Evolutionary conservation across 2,888 invertebrate genomes (phyloP).

Genomic region (Isotomurus palustris): DNA sequence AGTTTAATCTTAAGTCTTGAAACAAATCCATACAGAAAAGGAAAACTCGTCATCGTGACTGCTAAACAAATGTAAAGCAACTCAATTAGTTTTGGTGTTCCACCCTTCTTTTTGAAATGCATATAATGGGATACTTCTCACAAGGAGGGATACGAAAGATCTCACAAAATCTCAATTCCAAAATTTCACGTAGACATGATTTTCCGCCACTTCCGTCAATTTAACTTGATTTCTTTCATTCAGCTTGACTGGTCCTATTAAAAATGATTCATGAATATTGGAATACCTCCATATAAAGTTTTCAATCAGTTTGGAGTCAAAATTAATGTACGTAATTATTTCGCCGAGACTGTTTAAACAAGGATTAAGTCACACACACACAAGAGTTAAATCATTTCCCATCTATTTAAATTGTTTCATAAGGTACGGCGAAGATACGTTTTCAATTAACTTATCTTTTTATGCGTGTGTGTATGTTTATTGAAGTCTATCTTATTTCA

Average conservation of each 20-base stretch:
- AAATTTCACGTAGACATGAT: conserved; percentile 32
- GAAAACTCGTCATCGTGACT: conserved; percentile 7
- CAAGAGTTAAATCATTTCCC: no score
- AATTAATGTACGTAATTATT: no score
- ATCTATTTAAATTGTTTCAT: no score
- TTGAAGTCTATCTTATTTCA: no score
- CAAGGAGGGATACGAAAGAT: no score
- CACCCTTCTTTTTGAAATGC: conserved; percentile 25
- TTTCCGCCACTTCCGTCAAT: conserved; percentile 46
- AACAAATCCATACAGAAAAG: background rate
- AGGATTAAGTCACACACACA: no score
- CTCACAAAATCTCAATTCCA: conserved; percentile 9
- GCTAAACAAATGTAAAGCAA: conserved; percentile 21
- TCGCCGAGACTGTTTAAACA: no score
- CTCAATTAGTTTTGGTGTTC: conserved; percentile 44
- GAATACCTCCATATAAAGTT: conserved; percentile 7
- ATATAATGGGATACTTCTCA: conserved; percentile 12
- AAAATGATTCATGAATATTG: conserved; percentile 15
- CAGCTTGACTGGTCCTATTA: background rate
- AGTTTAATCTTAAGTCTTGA: no score
- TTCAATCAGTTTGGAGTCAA: no score
- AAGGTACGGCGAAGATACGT: no score
- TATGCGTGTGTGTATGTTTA: no score
- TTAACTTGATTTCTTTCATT: conserved; percentile 1
- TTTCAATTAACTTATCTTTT: no score